Conservation (phyloP, 2,113 vertebrate genomes). For the Eurypyga helias region DNA sequence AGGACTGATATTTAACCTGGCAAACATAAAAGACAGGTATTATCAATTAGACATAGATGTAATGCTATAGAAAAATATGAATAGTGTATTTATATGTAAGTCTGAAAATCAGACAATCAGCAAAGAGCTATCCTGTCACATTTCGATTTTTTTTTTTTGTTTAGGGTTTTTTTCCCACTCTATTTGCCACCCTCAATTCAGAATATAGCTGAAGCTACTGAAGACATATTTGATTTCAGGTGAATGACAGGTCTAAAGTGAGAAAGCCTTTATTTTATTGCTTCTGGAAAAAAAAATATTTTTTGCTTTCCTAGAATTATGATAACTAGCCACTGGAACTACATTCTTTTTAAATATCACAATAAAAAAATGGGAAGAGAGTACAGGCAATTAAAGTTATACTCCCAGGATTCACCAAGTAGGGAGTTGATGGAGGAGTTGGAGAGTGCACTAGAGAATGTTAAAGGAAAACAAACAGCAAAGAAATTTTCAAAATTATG, state of each 20-base stretch:
- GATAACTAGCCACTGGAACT: background rate
- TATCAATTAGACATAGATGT: background rate
- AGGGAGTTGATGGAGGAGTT: background rate
- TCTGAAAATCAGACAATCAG: background rate
- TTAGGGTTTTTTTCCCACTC: background rate
- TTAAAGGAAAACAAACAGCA: background rate
- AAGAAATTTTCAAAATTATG: background rate
- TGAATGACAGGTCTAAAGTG: background rate
- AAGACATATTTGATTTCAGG: background rate
- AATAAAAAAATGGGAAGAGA: background rate
- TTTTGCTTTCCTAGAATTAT: background rate
- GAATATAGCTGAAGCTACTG: background rate
- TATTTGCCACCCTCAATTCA: background rate
- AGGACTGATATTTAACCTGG: background rate
- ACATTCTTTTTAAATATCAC: background rate
- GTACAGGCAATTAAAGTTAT: background rate
- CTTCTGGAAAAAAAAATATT: background rate
- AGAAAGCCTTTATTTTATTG: background rate
- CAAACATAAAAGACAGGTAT: background rate
- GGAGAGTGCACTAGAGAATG: background rate
- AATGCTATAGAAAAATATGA: background rate
- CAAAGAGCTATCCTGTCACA: background rate
- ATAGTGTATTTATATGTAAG: background rate
- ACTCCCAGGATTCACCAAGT: background rate
- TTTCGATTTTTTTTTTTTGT: background rate